Evolutionary conservation across 2,797 vertebrate species (phyloP), one percentile per base, ranked within the genome.

Genomic region (Sciurus carolinensis): DNA sequence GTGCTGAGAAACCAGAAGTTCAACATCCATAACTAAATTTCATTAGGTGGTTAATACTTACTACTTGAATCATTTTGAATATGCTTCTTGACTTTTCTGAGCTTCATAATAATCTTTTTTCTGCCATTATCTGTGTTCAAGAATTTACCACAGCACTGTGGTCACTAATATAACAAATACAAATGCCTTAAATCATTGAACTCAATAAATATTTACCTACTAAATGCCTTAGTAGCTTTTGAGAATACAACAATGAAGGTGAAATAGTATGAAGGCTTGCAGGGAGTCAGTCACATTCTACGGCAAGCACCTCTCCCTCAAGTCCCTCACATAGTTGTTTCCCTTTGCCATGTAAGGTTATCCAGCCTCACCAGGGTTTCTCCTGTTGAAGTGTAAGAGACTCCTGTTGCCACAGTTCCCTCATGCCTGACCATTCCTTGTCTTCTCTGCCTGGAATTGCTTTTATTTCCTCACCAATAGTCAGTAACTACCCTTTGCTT

Each of bases 71-170:
- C 30, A 24, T 91, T 87, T 72, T 79, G 26, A 85, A 66, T 15
- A 95, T 54, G 7, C 84, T 88, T 91, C 15, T 52, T 83, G 62
- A 54, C 73, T 76, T 94, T 90, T 50, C 47, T 62, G 33, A 59
- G 36, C 39, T 52, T 88, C 26, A 42, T n/a, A 22, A 22, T 71
- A 69, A 77, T 82, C 20, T 79, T 47, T 84, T 80, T 50, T 69
- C 82, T 82, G 77, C 79, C 17, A 9, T 82, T 44, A 42, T 88
- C 28, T 88, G 86, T 88, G n/a, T 50, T 88, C 39, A 96, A 79
- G 75, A 83, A 91, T 91, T 95, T 75, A 54, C 15, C 20, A n/a
- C 15, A 26, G 39, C 6, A 39, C 52, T 24, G 36, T 83, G 50
- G 62, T 42, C 69, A 42, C 42, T 88, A 88, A 39, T 33, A 39